phyloP scores from a whole-genome alignment of 2,113 vertebrate genomes.

The Actenoides hombroni region DNA sequence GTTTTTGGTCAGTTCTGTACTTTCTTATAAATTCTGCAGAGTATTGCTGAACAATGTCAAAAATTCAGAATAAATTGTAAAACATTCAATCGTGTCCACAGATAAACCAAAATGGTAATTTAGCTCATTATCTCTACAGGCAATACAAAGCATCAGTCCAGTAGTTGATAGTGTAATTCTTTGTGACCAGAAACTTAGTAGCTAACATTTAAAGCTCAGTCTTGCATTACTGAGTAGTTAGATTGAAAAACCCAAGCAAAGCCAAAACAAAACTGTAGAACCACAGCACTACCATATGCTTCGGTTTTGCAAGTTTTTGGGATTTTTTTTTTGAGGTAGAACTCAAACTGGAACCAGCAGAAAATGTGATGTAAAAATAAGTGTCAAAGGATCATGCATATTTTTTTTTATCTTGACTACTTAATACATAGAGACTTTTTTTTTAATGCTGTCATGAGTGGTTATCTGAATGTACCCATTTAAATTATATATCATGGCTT shows the following conservation, averaged over 20 bases:
- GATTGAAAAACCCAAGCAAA: neutral
- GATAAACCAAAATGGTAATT: neutral
- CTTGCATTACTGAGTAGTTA: neutral
- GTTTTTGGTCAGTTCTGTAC: neutral
- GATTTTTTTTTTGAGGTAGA: neutral
- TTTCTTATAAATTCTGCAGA: neutral
- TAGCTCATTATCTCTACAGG: neutral
- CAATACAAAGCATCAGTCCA: neutral
- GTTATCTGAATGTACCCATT: neutral
- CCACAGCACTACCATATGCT: neutral
- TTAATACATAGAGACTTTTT: neutral
- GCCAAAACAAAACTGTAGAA: neutral
- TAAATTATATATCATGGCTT: neutral
- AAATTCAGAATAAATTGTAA: neutral
- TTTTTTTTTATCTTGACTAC: neutral
- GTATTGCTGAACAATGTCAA: neutral
- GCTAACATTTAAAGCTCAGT: neutral
- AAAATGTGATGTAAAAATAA: neutral
- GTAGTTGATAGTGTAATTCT: neutral
- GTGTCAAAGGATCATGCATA: neutral
- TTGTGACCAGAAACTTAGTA: neutral
- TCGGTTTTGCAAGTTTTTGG: neutral
- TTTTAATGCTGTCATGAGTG: neutral
- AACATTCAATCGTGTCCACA: neutral
- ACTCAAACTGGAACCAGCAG: neutral